Percentiles rank a stretch among this genome's conserved stretches.
These are phyloP conservation scores for Silvanus unidentatus DNA, from an alignment of 2,888 invertebrate genomes.

Conservation along the genomic window DNA sequence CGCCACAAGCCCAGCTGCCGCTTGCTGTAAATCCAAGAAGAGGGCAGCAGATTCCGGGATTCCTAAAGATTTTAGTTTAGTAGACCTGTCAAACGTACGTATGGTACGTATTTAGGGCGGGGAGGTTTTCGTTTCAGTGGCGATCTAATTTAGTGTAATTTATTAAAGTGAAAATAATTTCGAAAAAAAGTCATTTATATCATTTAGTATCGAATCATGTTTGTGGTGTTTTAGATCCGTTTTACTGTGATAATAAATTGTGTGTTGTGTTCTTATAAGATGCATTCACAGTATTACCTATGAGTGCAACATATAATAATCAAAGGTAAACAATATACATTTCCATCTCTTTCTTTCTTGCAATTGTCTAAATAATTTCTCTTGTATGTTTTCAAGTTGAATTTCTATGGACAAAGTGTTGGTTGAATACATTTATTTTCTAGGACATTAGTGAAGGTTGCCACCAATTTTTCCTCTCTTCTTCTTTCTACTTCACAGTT, in stretches of 20 bases:
- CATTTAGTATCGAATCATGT: slow-evolving; percentile 3
- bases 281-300: not conserved
- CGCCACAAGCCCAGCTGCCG: not conserved
- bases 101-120: slow-evolving; percentile 46
- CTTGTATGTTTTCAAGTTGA: slow-evolving; percentile 1
- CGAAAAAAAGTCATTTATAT: not conserved
- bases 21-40: not conserved
- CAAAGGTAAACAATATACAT: slow-evolving; percentile 44
- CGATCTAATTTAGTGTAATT: slow-evolving; percentile 21
- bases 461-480: not conserved
- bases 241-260: slow-evolving; percentile 2
- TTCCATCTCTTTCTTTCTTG: slow-evolving; percentile 31
- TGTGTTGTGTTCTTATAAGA: slow-evolving; percentile 8
- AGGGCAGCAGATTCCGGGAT: not conserved
- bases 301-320: slow-evolving; percentile 35
- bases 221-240: slow-evolving; percentile 11
- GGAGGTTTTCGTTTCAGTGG: slow-evolving; percentile 36
- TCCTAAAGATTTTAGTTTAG: slow-evolving; percentile 6
- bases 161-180: slow-evolving; percentile 2
- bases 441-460: slow-evolving; percentile 5
- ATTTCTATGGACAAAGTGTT: slow-evolving; percentile 1
- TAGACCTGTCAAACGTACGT: slow-evolving; percentile 39
- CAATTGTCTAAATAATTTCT: slow-evolving; percentile 9
- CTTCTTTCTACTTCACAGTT: slow-evolving; percentile 8
- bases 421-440: slow-evolving; percentile 9